phyloP scores from a whole-genome alignment of 2,113 vertebrate species.

The Grallaria varia region DNA sequence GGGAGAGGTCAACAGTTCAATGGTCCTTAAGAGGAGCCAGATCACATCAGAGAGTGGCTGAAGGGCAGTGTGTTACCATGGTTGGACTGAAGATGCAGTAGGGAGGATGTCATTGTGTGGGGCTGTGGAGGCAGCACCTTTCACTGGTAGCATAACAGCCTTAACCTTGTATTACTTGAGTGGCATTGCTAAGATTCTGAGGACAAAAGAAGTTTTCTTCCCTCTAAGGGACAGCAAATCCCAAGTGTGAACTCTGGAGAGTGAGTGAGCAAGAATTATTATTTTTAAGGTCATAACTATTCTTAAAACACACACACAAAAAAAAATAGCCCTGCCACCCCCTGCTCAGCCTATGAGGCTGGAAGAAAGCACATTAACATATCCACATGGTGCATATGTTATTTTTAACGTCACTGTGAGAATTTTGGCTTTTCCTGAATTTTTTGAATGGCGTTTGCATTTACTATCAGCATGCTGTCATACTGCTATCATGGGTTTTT shows the following conservation, averaged over 20 bases:
- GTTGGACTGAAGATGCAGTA: neutral
- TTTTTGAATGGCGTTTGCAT: neutral
- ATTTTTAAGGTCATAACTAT: neutral
- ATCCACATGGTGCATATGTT: neutral
- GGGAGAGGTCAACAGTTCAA: neutral
- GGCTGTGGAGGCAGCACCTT: neutral
- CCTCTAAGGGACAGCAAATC: neutral
- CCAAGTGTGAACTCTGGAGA: neutral
- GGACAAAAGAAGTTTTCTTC: neutral
- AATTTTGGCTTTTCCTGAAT: neutral
- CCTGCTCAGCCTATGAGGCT: neutral
- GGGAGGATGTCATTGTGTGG: neutral
- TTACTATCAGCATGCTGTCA: neutral
- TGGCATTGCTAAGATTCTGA: neutral
- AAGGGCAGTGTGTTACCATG: neutral
- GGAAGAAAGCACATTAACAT: neutral
- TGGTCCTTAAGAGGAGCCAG: neutral
- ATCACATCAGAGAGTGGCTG: neutral
- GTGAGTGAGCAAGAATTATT: neutral
- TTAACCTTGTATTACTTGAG: neutral
- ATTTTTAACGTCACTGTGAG: neutral
- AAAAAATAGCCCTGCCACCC: neutral
- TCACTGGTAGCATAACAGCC: neutral
- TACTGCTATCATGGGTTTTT: neutral
- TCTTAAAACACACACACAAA: neutral